Conservation (phyloP, 2,888 invertebrate species). For the Dastarcus helophoroides region DNA sequence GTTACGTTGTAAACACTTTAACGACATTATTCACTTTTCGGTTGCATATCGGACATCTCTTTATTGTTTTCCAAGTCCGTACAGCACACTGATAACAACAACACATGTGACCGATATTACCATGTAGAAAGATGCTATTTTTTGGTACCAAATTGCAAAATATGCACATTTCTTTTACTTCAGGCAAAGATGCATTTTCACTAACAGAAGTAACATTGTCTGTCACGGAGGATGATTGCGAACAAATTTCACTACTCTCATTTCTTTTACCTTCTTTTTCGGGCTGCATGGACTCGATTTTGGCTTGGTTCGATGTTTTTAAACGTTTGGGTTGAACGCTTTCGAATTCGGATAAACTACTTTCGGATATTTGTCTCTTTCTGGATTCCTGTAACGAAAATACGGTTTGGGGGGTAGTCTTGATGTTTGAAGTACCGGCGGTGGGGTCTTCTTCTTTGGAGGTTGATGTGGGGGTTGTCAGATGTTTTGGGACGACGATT, state of each 20-base stretch:
- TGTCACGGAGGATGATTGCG: no score
- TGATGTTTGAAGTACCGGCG: conserved; percentile 17
- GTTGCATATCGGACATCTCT: conserved; percentile 59
- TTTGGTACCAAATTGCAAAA: conserved; percentile 51
- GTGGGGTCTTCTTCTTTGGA: conserved; percentile 4
- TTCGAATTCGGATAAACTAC: conserved; percentile 22
- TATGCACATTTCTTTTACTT: conserved; percentile 43
- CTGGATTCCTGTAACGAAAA: conserved; percentile 7
- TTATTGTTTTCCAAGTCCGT: conserved; percentile 50
- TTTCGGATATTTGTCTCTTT: conserved; percentile 25
- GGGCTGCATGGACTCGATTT: conserved; percentile 4
- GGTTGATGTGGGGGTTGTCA: conserved; percentile 11
- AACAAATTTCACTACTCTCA: no score
- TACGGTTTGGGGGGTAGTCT: conserved; percentile 14
- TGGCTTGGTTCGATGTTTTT: conserved; percentile 4
- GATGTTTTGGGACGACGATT: conserved; percentile 29
- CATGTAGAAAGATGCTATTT: conserved; percentile 58
- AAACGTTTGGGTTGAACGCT: conserved; percentile 3
- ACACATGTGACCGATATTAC: conserved; percentile 52
- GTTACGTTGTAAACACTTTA: conserved; percentile 39
- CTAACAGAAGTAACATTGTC: conserved; percentile 10
- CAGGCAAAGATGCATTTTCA: conserved; percentile 14
- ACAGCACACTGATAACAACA: conserved; percentile 61
- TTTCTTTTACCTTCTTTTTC: no score
- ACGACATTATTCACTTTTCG: conserved; percentile 54